Evolutionary conservation across 2,113 vertebrate species (phyloP), one percentile per base, ranked within the genome.

Genomic region (Trogon surrucura): DNA sequence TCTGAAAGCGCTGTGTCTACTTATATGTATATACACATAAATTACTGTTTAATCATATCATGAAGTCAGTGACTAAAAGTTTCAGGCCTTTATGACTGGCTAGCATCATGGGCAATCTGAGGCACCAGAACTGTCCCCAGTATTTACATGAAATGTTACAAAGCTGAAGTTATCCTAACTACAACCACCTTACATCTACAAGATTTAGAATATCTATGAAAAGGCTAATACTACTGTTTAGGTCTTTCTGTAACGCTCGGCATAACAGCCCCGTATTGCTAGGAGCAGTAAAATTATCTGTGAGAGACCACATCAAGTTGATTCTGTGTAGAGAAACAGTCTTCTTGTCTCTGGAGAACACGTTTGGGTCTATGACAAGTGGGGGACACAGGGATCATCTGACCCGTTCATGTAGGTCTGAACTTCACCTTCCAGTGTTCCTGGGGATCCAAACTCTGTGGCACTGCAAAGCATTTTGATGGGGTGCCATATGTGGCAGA

Each of bases 31-130:
- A 62, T 21, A 48, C 21, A 69, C 50, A 60, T 60, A 78, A 93
- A 77, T 38, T 78, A 81, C 81, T 6, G 17, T 34, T 48, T 54
- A 77, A 91, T 58, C 48, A 44, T 44, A 19, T 66, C 34, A 47
- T 16, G 14, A 75, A 84, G 84, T 38, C 60, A 13, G 16, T 41
- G 54, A 78, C 27, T 58, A 85, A 54, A 91, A 78, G 36, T 69
- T 93, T 67, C 80, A 62, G 47, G 32, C 45, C 32, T 93, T 72
- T 88, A 74, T 69, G 58, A 77, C 41, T 91, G 54, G 80, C 41
- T 45, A 70, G 26, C 41, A 45, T 36, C 30, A 30, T 8, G 9
- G 30, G 27, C 17, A 38, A 70, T 26, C 50, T 65, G 66, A 41
- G 23, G 51, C 26, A 73, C 20, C 30, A 83, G 51, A 74, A 45